Percentiles rank a stretch among this genome's conserved stretches.
Evolutionary conservation across 2,113 vertebrate species (phyloP).

Genomic region (Menura novaehollandiae): DNA sequence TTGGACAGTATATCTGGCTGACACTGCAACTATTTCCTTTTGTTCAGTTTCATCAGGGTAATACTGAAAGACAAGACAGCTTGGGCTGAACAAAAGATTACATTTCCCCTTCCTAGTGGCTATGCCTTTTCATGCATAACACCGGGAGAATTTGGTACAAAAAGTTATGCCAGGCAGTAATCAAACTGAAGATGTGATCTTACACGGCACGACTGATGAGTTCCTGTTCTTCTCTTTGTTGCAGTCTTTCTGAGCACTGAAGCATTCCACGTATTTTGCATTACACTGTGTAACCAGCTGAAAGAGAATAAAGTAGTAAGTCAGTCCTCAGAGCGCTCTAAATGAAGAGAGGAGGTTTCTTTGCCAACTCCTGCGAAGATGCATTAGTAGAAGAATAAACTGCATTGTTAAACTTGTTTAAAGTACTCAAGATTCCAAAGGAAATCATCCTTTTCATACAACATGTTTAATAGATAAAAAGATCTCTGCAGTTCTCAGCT

Average conservation of each 20-base stretch:
- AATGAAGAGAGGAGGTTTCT: constrained; percentile 30
- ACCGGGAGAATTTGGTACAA: neutral
- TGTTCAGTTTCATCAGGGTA: neutral
- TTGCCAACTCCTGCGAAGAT: neutral
- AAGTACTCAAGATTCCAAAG: constrained; percentile 26
- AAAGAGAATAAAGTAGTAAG: constrained; percentile 58
- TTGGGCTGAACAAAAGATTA: neutral
- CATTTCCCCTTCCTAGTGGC: neutral
- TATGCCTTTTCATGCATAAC: neutral
- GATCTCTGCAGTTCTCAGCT: constrained; percentile 13
- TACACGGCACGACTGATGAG: constrained; percentile 92
- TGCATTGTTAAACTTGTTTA: constrained; percentile 40
- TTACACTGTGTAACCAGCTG: constrained; percentile 93
- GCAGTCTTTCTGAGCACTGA: constrained; percentile 92
- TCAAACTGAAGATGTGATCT: constrained; percentile 58
- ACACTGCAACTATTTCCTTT: constrained; percentile 5
- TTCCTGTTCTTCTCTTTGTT: constrained; percentile 97
- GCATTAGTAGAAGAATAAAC: constrained; percentile 29
- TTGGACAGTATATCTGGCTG: neutral
- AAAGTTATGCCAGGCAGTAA: constrained; percentile 15
- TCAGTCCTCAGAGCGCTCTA: neutral
- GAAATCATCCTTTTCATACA: constrained; percentile 1
- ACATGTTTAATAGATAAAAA: constrained; percentile 33
- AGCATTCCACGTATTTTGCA: constrained; percentile 87
- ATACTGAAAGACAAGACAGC: constrained; percentile 23